These are phyloP conservation scores for Nannospalax galili DNA, from an alignment of 2,113 vertebrate species.

Conservation along the genomic window DNA sequence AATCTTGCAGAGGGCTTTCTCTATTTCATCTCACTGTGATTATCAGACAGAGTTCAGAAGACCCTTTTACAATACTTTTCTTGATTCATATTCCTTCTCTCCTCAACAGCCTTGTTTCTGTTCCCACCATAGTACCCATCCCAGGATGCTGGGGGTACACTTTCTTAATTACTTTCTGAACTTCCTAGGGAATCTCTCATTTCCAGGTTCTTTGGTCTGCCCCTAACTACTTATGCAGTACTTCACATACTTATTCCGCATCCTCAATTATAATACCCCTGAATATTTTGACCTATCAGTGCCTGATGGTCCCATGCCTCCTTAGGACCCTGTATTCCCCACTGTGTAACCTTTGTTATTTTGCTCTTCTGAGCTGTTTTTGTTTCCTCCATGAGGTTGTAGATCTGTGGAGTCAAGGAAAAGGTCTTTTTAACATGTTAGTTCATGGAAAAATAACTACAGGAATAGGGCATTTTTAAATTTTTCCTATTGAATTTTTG, in stretches of 20 bases:
- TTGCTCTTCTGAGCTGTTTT: not conserved
- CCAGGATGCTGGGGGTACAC: not conserved
- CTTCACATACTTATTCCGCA: not conserved
- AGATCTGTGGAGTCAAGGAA: not conserved
- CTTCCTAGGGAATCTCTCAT: not conserved
- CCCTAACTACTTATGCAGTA: not conserved
- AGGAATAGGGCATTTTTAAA: conserved; percentile 2
- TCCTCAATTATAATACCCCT: not conserved
- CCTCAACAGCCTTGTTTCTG: not conserved
- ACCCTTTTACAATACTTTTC: too few relatives aligned
- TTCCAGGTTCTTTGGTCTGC: not conserved
- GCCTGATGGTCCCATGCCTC: not conserved
- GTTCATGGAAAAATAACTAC: not conserved
- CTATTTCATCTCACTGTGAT: not conserved
- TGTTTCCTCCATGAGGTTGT: not conserved
- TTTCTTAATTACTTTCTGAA: not conserved
- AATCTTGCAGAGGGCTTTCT: not conserved
- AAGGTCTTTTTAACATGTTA: not conserved
- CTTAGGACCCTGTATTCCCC: accelerated
- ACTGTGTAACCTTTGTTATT: not conserved
- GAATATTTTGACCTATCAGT: not conserved
- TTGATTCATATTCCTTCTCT: not conserved
- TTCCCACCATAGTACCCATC: not conserved
- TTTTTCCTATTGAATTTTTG: too few relatives aligned
- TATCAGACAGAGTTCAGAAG: too few relatives aligned